Percentiles rank a stretch among this genome's conserved stretches.
Conservation (phyloP, 1,140 invertebrate genomes). For the Megathymus violae region DNA sequence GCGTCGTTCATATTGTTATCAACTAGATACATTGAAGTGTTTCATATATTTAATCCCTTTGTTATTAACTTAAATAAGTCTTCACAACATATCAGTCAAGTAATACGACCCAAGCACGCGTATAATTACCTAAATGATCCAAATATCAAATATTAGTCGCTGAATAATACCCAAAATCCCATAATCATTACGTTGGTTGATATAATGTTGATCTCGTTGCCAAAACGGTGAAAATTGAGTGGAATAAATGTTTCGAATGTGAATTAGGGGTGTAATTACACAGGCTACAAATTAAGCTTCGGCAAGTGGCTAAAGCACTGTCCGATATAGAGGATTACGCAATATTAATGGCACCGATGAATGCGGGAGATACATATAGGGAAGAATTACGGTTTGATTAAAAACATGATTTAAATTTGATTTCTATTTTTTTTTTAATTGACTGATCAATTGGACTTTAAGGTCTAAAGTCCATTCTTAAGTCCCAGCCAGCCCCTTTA, state of each 20-base stretch:
- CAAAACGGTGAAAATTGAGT: conserved; percentile 30
- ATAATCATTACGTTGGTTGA: conserved; percentile 21
- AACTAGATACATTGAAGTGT: no score
- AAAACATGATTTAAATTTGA: no score
- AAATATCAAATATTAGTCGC: conserved; percentile 1
- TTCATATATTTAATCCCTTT: no score
- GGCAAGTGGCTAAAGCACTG: conserved; percentile 37
- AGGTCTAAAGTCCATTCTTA: no score
- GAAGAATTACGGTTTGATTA: not conserved
- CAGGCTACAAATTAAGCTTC: conserved; percentile 38
- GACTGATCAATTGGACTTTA: no score
- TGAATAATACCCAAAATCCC: conserved; percentile 14
- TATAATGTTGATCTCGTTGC: conserved; percentile 27
- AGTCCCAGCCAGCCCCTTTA: no score
- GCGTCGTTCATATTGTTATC: no score
- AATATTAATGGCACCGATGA: conserved; percentile 37
- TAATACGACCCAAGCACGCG: no score
- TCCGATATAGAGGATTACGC: conserved; percentile 41
- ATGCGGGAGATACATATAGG: not conserved
- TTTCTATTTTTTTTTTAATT: no score
- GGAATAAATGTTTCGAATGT: conserved; percentile 34
- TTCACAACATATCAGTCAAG: not conserved
- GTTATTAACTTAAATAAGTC: not conserved
- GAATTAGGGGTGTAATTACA: conserved; percentile 30
- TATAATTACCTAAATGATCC: not conserved